Evolutionary conservation across 2,888 invertebrate genomes (phyloP).

Genomic region (Cheiracanthium punctorium): DNA sequence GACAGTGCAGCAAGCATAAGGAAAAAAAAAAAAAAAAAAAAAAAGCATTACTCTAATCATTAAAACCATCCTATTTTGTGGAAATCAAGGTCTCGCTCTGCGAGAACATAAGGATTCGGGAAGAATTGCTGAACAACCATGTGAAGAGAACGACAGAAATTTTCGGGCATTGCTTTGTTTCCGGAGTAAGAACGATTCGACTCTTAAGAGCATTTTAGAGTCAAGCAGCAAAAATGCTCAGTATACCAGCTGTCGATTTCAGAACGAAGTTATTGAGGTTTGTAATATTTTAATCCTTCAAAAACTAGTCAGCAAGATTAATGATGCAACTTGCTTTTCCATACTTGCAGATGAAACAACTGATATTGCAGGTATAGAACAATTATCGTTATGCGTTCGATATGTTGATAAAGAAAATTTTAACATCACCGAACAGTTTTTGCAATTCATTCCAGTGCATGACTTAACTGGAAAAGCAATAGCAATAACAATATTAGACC

Average conservation of each 20-base stretch:
- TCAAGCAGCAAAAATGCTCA: slow-evolving; percentile 12
- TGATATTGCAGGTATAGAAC: no score
- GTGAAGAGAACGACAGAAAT: no score
- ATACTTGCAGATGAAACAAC: no score
- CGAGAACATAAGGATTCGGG: background rate
- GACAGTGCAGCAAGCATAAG: background rate
- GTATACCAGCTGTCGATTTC: background rate
- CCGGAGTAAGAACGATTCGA: slow-evolving; percentile 6
- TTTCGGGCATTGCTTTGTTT: no score
- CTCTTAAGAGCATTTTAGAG: background rate
- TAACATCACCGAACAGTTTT: slow-evolving; percentile 1
- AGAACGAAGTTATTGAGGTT: background rate
- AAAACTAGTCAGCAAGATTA: no score
- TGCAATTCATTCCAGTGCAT: slow-evolving; percentile 6
- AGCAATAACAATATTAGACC: background rate
- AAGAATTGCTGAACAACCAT: background rate
- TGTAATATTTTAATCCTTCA: background rate
- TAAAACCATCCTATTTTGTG: background rate
- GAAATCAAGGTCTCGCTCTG: background rate
- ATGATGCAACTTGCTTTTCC: no score
- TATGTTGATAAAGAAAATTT: background rate
- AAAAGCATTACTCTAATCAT: background rate
- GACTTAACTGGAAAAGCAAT: background rate
- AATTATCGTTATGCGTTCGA: background rate
- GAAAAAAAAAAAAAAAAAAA: background rate